Percentiles rank a stretch among this genome's conserved stretches.
These are phyloP conservation scores for Stylophora pistillata DNA, from an alignment of 64 coral and sea anemone species.

Conservation along the genomic window DNA sequence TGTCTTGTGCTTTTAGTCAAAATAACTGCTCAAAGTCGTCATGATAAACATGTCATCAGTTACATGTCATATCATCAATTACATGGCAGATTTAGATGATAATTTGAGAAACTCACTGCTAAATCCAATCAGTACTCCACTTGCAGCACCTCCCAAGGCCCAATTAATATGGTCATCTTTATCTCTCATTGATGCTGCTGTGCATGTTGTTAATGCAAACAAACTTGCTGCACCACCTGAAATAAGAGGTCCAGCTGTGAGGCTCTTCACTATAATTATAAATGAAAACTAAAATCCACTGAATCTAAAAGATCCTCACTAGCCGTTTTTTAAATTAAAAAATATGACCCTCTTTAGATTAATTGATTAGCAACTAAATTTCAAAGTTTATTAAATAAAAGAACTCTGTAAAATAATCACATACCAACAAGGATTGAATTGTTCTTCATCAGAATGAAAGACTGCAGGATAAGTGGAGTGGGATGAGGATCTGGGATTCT, in stretches of 20 bases:
- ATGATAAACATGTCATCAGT: too few species aligned
- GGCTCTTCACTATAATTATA: too few species aligned
- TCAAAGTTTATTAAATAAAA: background rate
- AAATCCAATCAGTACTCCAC: slow-evolving; percentile 81
- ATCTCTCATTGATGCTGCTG: slow-evolving; percentile 84
- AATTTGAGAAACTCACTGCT: slow-evolving; percentile 55
- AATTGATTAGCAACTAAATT: too few species aligned
- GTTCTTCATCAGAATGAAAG: slow-evolving; percentile 84
- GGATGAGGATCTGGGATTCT: slow-evolving; percentile 72
- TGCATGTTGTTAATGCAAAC: slow-evolving; percentile 94
- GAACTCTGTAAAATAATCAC: background rate
- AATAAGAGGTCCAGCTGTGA: background rate
- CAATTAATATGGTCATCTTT: slow-evolving; percentile 92
- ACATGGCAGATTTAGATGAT: background rate
- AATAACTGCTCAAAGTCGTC: too few species aligned
- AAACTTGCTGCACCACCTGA: slow-evolving; percentile 79
- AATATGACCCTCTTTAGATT: too few species aligned
- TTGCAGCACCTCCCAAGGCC: slow-evolving; percentile 79
- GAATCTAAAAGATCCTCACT: too few species aligned
- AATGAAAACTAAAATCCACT: too few species aligned
- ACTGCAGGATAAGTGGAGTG: slow-evolving; percentile 88
- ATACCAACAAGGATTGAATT: slow-evolving; percentile 80
- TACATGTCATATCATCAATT: too few species aligned
- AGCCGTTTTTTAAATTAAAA: too few species aligned
- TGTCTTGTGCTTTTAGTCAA: too few species aligned